Evolutionary conservation across 2,797 vertebrate genomes (phyloP), one percentile per base, ranked within the genome.

Genomic region (Ctenochaetus hawaiiensis): DNA sequence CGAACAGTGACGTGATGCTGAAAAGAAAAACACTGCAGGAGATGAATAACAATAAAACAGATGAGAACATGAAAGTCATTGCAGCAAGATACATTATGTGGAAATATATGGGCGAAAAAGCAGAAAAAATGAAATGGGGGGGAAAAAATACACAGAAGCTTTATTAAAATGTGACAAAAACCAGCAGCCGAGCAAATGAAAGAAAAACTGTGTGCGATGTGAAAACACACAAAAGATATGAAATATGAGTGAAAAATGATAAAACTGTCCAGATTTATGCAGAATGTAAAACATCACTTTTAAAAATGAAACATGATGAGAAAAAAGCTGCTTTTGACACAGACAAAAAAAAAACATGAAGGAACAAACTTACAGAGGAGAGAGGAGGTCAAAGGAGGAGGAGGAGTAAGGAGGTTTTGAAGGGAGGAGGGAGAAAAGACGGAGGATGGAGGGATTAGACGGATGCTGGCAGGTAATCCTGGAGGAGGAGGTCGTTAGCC

Each of bases 401-500:
- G 20, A 39, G 47, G 41, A 41, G 52, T 8, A 17, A 49, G 59
- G 26, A 72, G 47, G 72, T 65, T 58, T 2, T 58, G 57, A n/a
- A 59, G 34, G 67, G 45, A 60, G 76, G 58, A 62, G 26, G 26
- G 26, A 60, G 72, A 51, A 20, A 37, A 69, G 67, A 54, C 10
- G n/a, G 69, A 74, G 64, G 77, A 78, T 16, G 47, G 51, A 67
- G 76, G 87, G 90, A 87, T 88, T 86, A 90, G 85, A 64, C 12
- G 68, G 84, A 87, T 65, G 62, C 80, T 59, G 83, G 81, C 80
- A 89, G 91, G 78, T 87, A 89, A 88, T 91, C 84, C 82, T 39
- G 68, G 67, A 80, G 85, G 66, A 82, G 84, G 88, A 92, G 89
- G 82, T 91, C 83, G 92, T 91, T 92, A 92, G 91, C 77, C 75